Evolutionary conservation across 2,113 vertebrate species (phyloP).

Genomic region (Pica pica): DNA sequence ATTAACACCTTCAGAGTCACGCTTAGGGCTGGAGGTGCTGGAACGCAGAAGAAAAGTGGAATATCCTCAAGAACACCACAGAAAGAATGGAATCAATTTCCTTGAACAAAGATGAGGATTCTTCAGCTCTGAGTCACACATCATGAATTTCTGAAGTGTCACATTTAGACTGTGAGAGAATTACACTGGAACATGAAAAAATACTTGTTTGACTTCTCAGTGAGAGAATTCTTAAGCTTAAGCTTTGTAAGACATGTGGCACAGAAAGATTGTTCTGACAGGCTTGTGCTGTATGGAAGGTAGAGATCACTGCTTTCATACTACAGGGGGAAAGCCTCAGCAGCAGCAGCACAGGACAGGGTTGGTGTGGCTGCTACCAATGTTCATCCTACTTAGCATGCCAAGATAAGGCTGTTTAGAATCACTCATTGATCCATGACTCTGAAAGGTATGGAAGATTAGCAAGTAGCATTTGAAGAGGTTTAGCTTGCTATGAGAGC

Average conservation of each 20-base stretch:
- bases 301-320: neutral
- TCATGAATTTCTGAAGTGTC: slow-evolving; percentile 18
- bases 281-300: neutral
- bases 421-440: neutral
- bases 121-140: slow-evolving; percentile 17
- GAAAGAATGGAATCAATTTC: slow-evolving; percentile 38
- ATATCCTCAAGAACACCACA: neutral
- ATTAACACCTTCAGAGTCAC: slow-evolving; percentile 1
- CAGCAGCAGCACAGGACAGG: neutral
- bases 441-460: neutral
- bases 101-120: slow-evolving; percentile 25
- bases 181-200: neutral
- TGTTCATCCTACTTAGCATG: neutral
- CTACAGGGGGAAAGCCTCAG: neutral
- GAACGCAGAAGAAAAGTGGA: neutral
- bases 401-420: neutral
- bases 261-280: neutral
- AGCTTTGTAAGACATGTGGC: neutral
- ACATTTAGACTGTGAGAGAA: neutral
- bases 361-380: neutral
- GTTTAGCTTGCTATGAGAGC: neutral
- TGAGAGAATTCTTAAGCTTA: neutral
- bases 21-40: neutral
- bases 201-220: neutral
- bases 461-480: neutral